Conservation (phyloP, 2,797 vertebrate genomes). For the Megaceryle alcyon region DNA sequence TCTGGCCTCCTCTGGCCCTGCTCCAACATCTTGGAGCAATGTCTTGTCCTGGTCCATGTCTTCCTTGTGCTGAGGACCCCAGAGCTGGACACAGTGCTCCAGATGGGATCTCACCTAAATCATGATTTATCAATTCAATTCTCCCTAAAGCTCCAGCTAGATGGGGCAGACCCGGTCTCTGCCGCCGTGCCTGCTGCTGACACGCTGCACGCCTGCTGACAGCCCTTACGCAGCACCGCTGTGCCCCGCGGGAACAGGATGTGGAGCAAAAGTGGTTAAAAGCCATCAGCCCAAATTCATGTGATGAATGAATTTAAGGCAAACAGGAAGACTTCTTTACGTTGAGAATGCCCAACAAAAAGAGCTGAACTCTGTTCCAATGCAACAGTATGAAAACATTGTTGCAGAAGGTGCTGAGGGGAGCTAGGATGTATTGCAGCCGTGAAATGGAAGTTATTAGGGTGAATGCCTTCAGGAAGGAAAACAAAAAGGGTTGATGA, state of each 20-base stretch:
- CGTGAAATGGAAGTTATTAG: neutral
- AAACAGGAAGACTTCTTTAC: slow-evolving; percentile 22
- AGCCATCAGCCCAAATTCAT: neutral
- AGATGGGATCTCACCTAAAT: neutral
- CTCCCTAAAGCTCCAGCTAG: neutral
- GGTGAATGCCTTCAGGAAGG: slow-evolving; percentile 36
- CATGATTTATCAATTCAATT: neutral
- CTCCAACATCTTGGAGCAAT: neutral
- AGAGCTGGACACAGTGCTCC: neutral
- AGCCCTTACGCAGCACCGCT: fast-evolving
- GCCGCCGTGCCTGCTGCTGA: neutral
- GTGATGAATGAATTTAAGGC: neutral
- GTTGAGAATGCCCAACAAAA: neutral
- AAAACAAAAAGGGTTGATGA: slow-evolving; percentile 13
- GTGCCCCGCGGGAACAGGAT: neutral
- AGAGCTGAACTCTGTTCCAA: neutral
- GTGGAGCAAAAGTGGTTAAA: slow-evolving; percentile 25
- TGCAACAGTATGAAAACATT: neutral
- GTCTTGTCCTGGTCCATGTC: neutral
- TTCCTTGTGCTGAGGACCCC: neutral
- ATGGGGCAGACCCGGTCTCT: neutral
- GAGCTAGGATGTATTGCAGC: neutral
- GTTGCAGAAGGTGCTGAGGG: neutral
- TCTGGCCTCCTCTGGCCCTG: neutral
- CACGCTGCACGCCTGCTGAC: neutral